Base-by-base conservation (phyloP, 1,140 invertebrate genomes). In the Hylaeus volcanicus region DNA sequence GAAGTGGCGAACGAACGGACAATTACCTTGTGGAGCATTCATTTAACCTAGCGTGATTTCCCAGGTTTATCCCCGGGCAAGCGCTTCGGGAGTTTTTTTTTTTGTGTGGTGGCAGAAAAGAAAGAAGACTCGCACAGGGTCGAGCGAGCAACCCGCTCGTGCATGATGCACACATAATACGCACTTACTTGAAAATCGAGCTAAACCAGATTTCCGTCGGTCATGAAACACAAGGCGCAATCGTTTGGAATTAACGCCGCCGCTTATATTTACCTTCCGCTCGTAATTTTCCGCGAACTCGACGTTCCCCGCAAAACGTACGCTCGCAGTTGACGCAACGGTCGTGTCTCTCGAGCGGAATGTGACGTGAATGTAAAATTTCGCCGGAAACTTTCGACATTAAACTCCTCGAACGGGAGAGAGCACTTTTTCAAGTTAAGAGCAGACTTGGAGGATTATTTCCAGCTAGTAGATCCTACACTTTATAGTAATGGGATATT, bases 241-340 rank as follows among this genome's bases (percentile, higher is more conserved):
- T 85, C 82, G 60, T 84, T 78, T 48, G 79, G 60, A 85, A 86
- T 81, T 85, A 86, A 86, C 75, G 58, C 48, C 41, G 45, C 43
- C 11, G 39, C 66, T 85, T 61, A 56, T 72, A 85, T 84, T 84
- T 84, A 72, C 41, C 48, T 51, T 72, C 51, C 56, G 41, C 48
- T 43, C 41, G 48, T 55, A 45, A 41, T 75, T 58, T 60, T 11
- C 11, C 9, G 41, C 51, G 39, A 64, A 43, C 37, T 9, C 41
- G 6, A 15, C 53, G 39, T 51, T 79, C 65, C 1, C 70, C 51
- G 70, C n/a, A 55, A 58, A 39, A 26, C 11, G 3, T 60, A 55
- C n/a, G 12, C 71, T 48, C 61, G 3, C 61, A 9, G 41, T 5
- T 43, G 39, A 41, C 41, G 61, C 39, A 43, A 64, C 15, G 14